phyloP scores from a whole-genome alignment of 2,888 invertebrate genomes.

The Heliconius ismenius region DNA sequence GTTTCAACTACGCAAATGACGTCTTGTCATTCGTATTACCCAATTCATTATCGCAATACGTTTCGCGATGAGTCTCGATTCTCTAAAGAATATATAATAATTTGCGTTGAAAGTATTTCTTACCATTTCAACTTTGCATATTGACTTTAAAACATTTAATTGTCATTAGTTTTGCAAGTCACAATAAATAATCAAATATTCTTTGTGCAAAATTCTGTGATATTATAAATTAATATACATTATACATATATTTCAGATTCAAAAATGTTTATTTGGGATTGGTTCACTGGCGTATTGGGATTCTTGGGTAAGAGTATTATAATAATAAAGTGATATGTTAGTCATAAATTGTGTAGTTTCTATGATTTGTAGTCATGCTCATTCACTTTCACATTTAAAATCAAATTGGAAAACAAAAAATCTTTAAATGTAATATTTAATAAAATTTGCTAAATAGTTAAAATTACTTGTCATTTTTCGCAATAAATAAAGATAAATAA shows the following conservation, averaged over 20 bases:
- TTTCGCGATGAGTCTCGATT: constrained; percentile 30
- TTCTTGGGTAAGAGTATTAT: constrained; percentile 90
- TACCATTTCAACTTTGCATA: constrained; percentile 37
- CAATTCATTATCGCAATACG: constrained; percentile 65
- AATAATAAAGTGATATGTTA: background rate
- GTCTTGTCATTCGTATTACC: constrained; percentile 76
- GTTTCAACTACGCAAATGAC: constrained; percentile 70
- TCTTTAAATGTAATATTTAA: background rate
- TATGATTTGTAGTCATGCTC: background rate
- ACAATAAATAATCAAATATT: constrained; percentile 58
- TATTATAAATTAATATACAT: constrained; percentile 52
- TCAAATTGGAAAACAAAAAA: background rate
- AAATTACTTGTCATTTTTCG: background rate
- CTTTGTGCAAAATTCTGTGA: constrained; percentile 61
- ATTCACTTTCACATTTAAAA: constrained; percentile 1
- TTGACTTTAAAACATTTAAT: constrained; percentile 57
- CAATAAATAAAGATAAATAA: background rate
- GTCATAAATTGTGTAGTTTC: background rate
- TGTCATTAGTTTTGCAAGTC: constrained; percentile 69
- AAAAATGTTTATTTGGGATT: constrained; percentile 97
- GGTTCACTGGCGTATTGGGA: constrained; percentile 96
- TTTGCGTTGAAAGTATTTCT: constrained; percentile 46
- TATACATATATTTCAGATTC: constrained; percentile 64
- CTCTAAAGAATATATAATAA: constrained; percentile 47
- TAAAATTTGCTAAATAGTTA: background rate